Conservation (phyloP, 2,888 invertebrate genomes). For the Thymelicus sylvestris region DNA sequence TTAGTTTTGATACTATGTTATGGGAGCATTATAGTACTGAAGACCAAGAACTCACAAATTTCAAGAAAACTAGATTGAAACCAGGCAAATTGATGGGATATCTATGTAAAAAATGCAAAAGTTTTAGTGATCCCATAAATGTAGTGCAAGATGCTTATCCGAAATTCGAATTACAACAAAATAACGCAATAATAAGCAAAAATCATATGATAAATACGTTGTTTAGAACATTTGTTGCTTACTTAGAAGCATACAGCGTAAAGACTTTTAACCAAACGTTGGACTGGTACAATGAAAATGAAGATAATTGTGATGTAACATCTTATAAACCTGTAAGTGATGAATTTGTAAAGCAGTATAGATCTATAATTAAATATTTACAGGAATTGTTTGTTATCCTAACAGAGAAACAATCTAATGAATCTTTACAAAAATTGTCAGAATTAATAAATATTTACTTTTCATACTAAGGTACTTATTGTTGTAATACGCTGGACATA, state of each 20-base stretch:
- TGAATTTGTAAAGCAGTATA: conserved; percentile 65
- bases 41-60: conserved; percentile 46
- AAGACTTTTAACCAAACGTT: conserved; percentile 62
- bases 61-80: conserved; percentile 46
- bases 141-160: conserved; percentile 46
- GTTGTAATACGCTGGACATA: neutral
- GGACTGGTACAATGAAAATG: conserved; percentile 59
- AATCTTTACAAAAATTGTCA: too few relatives aligned
- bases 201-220: conserved; percentile 57
- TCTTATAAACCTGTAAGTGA: conserved; percentile 57
- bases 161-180: conserved; percentile 49
- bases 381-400: conserved; percentile 57
- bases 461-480: conserved; percentile 18
- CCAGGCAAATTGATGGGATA: conserved; percentile 50
- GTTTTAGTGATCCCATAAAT: conserved; percentile 18
- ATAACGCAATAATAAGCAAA: conserved; percentile 42
- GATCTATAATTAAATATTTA: conserved; percentile 56
- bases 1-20: conserved; percentile 55
- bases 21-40: conserved; percentile 54
- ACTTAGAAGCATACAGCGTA: conserved; percentile 67
- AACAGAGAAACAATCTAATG: conserved; percentile 43
- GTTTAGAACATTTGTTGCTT: conserved; percentile 65
- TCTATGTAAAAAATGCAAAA: conserved; percentile 53
- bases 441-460: neutral
- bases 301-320: conserved; percentile 38